Evolutionary conservation across 2,113 vertebrate species (phyloP).

Genomic region (Corythaeola cristata): DNA sequence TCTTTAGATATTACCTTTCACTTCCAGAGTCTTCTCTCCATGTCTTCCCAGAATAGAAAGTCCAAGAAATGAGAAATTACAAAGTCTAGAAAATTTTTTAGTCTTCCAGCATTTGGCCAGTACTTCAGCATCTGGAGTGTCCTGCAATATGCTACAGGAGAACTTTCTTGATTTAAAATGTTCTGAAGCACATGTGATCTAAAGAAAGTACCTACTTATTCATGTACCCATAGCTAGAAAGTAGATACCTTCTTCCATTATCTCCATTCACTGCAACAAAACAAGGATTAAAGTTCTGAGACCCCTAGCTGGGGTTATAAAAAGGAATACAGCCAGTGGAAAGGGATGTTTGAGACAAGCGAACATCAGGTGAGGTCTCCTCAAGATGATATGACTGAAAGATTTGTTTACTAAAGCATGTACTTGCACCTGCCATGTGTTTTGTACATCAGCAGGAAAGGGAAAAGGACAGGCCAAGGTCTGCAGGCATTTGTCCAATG

Average conservation of each 20-base stretch:
- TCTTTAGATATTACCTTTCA: not conserved
- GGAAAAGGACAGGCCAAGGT: not conserved
- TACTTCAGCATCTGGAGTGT: not conserved
- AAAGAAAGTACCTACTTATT: not conserved
- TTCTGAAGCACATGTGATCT: not conserved
- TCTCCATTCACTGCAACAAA: not conserved
- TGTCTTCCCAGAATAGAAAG: not conserved
- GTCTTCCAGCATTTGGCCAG: not conserved
- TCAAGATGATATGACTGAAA: not conserved
- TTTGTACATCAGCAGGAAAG: not conserved
- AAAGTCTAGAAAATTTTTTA: not conserved
- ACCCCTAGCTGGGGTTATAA: not conserved
- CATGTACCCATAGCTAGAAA: not conserved
- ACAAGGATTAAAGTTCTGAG: not conserved
- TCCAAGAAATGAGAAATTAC: not conserved
- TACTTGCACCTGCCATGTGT: not conserved
- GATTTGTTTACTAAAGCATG: not conserved
- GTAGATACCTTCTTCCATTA: not conserved
- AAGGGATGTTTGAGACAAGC: not conserved
- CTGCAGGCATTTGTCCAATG: not conserved
- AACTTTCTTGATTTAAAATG: not conserved
- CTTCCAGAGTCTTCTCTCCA: not conserved
- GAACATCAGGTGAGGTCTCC: not conserved
- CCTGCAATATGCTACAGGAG: not conserved
- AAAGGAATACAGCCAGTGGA: not conserved